Evolutionary conservation across 1,140 invertebrate species (phyloP), one percentile per base, ranked within the genome.

Genomic region (Procambarus virginalis): DNA sequence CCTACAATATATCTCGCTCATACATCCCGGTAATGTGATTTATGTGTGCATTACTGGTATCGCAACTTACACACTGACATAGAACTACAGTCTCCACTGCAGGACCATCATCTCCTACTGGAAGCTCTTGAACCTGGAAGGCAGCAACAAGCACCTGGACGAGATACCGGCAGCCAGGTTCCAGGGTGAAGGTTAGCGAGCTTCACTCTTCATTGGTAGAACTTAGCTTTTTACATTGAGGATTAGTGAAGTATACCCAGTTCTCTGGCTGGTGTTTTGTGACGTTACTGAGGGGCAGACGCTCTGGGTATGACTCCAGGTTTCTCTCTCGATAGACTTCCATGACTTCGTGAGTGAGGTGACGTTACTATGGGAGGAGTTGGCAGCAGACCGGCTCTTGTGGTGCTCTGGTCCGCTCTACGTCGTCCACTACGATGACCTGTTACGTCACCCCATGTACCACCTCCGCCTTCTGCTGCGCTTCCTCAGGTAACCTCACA

Each of bases 311-410:
- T 34, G 34, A 34, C 34, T 34, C 34, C 34, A 34, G 34, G 34
- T 34, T 3, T 55, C 0, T 78, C 17, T 73, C 68, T 34, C 20
- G 12, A 22, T 5, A 88, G 86, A 80, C 51, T 88, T 88, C 34
- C 64, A 60, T 45, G 78, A 75, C 2, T 82, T 81, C 68, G 86
- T 88, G 46, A 14, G n/a, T 22, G 78, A 82, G 46, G 60, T 55
- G 64, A 88, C 86, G 48, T 46, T 22, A 14, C 46, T 80, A 49
- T 88, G 86, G 86, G 78, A 81, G 78, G 86, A 82, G 64, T 48
- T 88, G 68, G 86, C 86, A 14, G 51, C 45, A 12, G 86, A 88
- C 68, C 86, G 86, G 4, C 64, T 88, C 45, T 46, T 88, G 78
- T 88, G 86, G 86, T 34, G 45, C 64, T 58, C 46, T 20, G 49